Evolutionary conservation across 2,113 vertebrate species (phyloP).

Genomic region (Ailurus styani): DNA sequence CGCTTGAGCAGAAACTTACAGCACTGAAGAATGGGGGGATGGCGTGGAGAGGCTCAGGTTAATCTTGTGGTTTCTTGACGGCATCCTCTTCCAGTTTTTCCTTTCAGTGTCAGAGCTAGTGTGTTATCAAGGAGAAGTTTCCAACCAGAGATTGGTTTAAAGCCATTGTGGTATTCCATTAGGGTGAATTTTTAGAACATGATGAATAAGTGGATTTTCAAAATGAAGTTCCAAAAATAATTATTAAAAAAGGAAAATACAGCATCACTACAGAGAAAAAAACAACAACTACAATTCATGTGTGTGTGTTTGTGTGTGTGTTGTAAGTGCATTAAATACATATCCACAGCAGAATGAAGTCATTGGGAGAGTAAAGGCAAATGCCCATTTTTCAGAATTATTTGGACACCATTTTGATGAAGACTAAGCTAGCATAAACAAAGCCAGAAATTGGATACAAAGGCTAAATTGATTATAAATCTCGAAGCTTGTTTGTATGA

Average conservation of each 20-base stretch:
- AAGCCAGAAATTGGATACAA: conserved; percentile 72
- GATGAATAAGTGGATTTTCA: not conserved
- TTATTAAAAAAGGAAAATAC: not conserved
- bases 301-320: not conserved
- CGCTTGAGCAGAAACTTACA: not conserved
- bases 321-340: conserved; percentile 64
- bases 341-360: conserved; percentile 70
- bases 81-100: not conserved
- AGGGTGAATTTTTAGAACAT: not conserved
- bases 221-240: not conserved
- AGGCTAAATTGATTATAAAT: conserved; percentile 78
- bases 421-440: conserved; percentile 76
- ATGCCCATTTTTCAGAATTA: conserved; percentile 80
- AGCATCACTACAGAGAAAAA: accelerated
- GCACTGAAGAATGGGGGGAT: not conserved
- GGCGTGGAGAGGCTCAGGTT: not conserved
- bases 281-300: not conserved
- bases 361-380: conserved; percentile 78
- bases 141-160: not conserved
- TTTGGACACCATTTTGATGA: conserved; percentile 79
- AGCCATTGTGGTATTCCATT: not conserved
- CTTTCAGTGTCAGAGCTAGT: not conserved
- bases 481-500: conserved; percentile 75
- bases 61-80: not conserved
- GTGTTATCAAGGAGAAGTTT: not conserved